phyloP scores from a whole-genome alignment of 2,888 invertebrate species.

The Ennomos quercinarius region DNA sequence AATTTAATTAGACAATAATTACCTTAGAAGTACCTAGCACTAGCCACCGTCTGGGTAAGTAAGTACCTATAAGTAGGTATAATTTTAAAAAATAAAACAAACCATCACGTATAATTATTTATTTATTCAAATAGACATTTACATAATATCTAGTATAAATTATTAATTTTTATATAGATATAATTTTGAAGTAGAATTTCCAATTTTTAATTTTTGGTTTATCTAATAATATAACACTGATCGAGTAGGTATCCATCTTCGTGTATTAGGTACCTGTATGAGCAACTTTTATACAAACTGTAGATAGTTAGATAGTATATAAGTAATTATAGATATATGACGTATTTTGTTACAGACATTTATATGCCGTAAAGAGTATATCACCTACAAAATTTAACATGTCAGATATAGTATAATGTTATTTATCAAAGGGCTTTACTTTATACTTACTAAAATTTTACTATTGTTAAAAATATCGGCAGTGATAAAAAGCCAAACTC shows the following conservation, averaged over 20 bases:
- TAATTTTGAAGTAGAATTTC: slow-evolving; percentile 78
- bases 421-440: slow-evolving; percentile 73
- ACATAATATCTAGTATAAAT: slow-evolving; percentile 59
- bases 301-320: no score
- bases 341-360: slow-evolving; percentile 77
- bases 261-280: slow-evolving; percentile 55
- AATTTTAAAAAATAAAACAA: slow-evolving; percentile 62
- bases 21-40: no score
- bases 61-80: no score
- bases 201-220: slow-evolving; percentile 83
- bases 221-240: slow-evolving; percentile 77
- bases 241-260: slow-evolving; percentile 72
- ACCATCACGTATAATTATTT: slow-evolving; percentile 71
- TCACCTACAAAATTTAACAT: slow-evolving; percentile 85
- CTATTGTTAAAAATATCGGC: slow-evolving; percentile 78
- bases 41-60: no score
- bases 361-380: slow-evolving; percentile 74
- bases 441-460: slow-evolving; percentile 62
- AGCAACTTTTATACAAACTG: slow-evolving; percentile 33
- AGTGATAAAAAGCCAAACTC: slow-evolving; percentile 80
- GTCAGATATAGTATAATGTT: slow-evolving; percentile 80
- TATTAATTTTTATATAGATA: slow-evolving; percentile 45
- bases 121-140: slow-evolving; percentile 86
- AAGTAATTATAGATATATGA: slow-evolving; percentile 77
- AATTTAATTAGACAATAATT: no score